phyloP scores from a whole-genome alignment of 2,888 invertebrate species.

The Hydroisotoma schaefferi region DNA sequence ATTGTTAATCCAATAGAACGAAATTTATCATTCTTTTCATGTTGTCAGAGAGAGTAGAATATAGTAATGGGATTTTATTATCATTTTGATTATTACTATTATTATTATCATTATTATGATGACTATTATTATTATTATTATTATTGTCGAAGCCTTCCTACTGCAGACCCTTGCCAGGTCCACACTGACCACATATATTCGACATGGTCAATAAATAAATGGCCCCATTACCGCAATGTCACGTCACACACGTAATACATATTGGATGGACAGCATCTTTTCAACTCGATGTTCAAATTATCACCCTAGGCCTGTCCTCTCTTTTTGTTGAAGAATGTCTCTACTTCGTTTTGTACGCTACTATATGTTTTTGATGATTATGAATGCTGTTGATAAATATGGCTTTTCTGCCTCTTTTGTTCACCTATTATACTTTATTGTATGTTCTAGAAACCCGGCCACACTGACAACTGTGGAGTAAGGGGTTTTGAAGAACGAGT shows the following conservation, averaged over 20 bases:
- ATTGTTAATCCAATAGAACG: conserved; percentile 17
- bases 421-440: too few species aligned
- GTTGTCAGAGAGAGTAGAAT: not conserved
- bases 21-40: conserved; percentile 27
- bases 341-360: too few species aligned
- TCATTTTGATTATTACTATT: conserved; percentile 8
- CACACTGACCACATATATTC: not conserved
- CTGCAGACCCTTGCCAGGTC: not conserved
- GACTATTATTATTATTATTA: conserved; percentile 11
- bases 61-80: not conserved
- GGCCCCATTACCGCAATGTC: conserved; percentile 12
- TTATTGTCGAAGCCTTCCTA: not conserved
- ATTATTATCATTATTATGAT: conserved; percentile 6
- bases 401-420: too few species aligned
- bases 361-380: too few species aligned
- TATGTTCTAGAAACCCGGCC: too few species aligned
- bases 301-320: too few species aligned
- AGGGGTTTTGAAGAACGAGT: too few species aligned
- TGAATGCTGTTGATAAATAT: too few species aligned
- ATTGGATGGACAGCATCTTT: conserved; percentile 2
- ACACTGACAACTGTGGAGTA: too few species aligned
- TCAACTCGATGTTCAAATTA: not conserved
- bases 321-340: too few species aligned
- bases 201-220: conserved; percentile 1
- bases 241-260: conserved; percentile 9